phyloP scores from a whole-genome alignment of 2,888 invertebrate genomes.

The Sphaerophoria rueppellii region DNA sequence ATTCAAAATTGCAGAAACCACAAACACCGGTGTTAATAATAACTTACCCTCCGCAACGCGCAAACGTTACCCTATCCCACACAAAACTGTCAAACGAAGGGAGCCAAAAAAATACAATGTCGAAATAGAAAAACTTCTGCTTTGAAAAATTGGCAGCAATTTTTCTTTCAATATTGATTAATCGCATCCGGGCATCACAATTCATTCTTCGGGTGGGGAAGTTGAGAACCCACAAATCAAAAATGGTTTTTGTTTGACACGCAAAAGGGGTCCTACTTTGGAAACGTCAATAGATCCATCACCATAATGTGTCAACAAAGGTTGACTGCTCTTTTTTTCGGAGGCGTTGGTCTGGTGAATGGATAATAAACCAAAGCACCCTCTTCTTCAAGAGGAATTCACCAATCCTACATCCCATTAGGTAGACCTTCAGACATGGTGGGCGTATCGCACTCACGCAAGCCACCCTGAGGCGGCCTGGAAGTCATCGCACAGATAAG shows the following conservation, averaged over 20 bases:
- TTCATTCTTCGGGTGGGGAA: constrained; percentile 3
- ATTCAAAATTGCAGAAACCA: too few relatives aligned
- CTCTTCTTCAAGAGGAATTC: too few relatives aligned
- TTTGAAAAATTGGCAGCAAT: constrained; percentile 29
- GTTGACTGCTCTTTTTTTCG: constrained; percentile 16
- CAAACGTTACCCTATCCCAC: neutral
- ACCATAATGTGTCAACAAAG: constrained; percentile 36
- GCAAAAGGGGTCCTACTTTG: constrained; percentile 4
- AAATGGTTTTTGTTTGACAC: constrained; percentile 13
- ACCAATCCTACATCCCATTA: too few relatives aligned
- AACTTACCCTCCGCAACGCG: neutral
- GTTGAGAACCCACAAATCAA: constrained; percentile 32
- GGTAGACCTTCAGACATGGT: too few relatives aligned
- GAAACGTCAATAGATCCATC: constrained; percentile 40
- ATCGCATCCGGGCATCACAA: constrained; percentile 38
- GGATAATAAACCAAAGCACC: neutral
- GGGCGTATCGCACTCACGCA: neutral
- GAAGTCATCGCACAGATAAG: constrained; percentile 9
- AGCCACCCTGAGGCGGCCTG: neutral
- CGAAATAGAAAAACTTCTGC: constrained; percentile 16
- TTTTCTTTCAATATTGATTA: constrained; percentile 38
- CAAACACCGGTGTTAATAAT: neutral
- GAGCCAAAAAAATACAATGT: neutral
- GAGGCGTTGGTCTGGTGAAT: neutral
- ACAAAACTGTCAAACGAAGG: neutral